Base-by-base conservation (phyloP, 2,888 invertebrate species). In the Galeopsomyia nigrocyanea region DNA sequence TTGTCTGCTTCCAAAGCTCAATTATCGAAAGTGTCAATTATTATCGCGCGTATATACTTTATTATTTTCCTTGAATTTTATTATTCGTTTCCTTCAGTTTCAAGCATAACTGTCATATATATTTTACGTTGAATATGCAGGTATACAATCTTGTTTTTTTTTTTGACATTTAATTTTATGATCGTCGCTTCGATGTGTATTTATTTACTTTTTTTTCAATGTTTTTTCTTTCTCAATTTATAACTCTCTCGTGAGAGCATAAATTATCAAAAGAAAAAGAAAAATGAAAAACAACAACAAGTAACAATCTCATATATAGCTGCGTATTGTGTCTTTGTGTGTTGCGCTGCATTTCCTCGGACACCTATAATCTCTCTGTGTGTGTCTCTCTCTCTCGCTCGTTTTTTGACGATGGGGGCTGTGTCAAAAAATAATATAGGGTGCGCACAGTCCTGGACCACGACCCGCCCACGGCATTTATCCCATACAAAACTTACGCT, bases 371-470 rank as follows among this genome's bases (percentile, higher is more conserved):
- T 26, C 2, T 26, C 26, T 26, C 26, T 39, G 10, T 7, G 39
- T 39, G 39, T 39, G 5, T 39, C 10, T 39, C 31, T 31, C 31
- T 7, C 31, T 39, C 39, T 39, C 39, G 39, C 39, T 39, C 13
- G 39, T 39, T 39, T 5, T 26, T 26, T 64, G 47, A 56, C 62
- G 62, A 14, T 65, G 69, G 73, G 65, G 57, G 62, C 2, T 57
- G 31, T 57, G 55, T 67, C 14, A 63, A 63, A 47, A 17, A 49
- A 62, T 22, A 22, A 21, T 5, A 65, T 89, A 95, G 95, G 95
- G 96, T 89, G 93, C 94, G 86, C 94, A 94, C 89, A 95, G 96
- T 88, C 96, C 96, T 87, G 95, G 94, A 89, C 94, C 95, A 88
- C 93, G 95, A 17, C 39, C 39, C 88, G 93, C 93, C 87, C 92